phyloP scores from a whole-genome alignment of 2,888 invertebrate genomes.

The Caenorhabditis sp. region DNA sequence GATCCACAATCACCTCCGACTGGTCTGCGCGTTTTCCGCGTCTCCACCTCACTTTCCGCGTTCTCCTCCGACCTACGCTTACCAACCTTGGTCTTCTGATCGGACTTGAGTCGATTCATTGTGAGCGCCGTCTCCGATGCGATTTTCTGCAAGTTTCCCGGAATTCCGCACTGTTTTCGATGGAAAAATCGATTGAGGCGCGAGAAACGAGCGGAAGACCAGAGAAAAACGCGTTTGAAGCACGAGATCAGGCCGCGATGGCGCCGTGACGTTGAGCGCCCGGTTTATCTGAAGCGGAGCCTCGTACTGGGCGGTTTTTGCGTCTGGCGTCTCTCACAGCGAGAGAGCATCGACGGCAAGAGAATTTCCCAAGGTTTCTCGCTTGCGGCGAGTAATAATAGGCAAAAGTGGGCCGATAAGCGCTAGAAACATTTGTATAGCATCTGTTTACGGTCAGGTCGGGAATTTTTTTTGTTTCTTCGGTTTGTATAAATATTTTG shows the following conservation, averaged over 20 bases:
- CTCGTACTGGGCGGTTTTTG: constrained; percentile 1
- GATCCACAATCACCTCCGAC: not conserved
- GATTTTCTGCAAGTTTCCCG: not conserved
- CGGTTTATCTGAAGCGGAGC: constrained; percentile 11
- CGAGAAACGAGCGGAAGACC: not conserved
- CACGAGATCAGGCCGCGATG: constrained; percentile 3
- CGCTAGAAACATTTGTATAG: too few relatives aligned
- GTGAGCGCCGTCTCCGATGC: too few relatives aligned
- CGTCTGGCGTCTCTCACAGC: constrained; percentile 1
- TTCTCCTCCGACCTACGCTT: constrained; percentile 14
- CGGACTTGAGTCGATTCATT: constrained; percentile 53
- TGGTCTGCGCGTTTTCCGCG: constrained; percentile 12
- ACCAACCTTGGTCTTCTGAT: constrained; percentile 51
- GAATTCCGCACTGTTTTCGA: not conserved
- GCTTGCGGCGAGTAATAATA: not conserved
- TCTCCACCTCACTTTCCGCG: constrained; percentile 22
- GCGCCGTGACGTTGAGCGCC: not conserved
- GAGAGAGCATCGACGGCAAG: not conserved
- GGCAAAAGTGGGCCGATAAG: not conserved
- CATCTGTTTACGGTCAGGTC: too few relatives aligned
- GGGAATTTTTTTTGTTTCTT: too few relatives aligned
- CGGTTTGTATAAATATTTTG: too few relatives aligned
- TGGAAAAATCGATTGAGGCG: not conserved
- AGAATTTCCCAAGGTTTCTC: not conserved
- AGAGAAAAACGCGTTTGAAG: not conserved